Base-by-base conservation (phyloP, 2,113 vertebrate genomes). In the Leptocoma aspasia region DNA sequence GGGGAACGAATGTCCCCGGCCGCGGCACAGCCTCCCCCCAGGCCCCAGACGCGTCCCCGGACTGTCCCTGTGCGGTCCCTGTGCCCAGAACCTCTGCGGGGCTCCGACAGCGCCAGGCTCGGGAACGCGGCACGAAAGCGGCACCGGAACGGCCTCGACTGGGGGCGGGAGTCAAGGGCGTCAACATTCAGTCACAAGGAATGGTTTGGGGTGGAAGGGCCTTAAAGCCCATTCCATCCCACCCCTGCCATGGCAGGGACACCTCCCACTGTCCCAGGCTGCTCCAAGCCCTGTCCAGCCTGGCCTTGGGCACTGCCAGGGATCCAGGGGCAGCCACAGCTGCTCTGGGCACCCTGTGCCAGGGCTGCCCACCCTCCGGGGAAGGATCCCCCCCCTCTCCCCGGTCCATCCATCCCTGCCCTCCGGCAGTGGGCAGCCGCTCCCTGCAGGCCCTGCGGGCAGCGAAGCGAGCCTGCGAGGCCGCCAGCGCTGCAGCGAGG, bases 31-130 rank as follows among this genome's bases (percentile, higher is more conserved):
- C 50, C 15, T 27, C 12, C 30, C 18, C 53, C 3, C 53, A 19
- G 52, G 28, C 18, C 24, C 6, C 0, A 18, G 15, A 4, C 30
- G 5, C n/a, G n/a, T n/a, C n/a, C n/a, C n/a, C n/a, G n/a, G n/a
- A n/a, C n/a, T n/a, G n/a, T 5, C 37, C 23, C 42, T 7, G 23
- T 4, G 41, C 0, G 2, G 12, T 13, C 15, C 45, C 11, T 12
- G 31, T 13, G 23, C 64, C 42, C 37, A 13, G 11, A 4, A 9
- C 52, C 30, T 23, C n/a, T 7, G 10, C 4, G 18, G 42, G 30
- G 10, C 41, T 35, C 12, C 3, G 56, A 10, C 15, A 4, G 7
- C 28, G 16, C 37, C 47, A 6, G 18, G 57, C 59, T 4, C 52
- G 28, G 19, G 27, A 18, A 10, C 52, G 5, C 8, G 8, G 15